Evolutionary conservation across 92 coral and sea anemone genomes (phyloP), one percentile per base, ranked within the genome.

Genomic region (Porites lobata): DNA sequence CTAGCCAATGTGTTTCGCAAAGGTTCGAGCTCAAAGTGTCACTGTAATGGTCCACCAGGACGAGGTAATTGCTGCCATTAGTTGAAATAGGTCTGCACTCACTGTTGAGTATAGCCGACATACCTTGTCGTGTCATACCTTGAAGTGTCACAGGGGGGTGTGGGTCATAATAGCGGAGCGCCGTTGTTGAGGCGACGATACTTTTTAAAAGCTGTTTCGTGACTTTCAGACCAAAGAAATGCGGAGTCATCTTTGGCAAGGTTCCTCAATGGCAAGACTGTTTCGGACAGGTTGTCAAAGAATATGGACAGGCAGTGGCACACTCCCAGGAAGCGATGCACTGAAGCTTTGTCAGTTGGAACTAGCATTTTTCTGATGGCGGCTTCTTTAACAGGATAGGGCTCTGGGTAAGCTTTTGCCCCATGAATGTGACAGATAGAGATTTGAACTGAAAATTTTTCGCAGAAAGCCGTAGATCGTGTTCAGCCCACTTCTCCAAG

Each of bases 241-340:
- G 3, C 18, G 26, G 72, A 59, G 54, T 20, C 71, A 12, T 24
- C 71, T 17, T 18, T 52, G 1, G n/a, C 50, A 6, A 81, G 17
- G 15, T 18, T 8, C 43, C 65, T 71, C 52, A 52, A 14, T 67
- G 65, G 75, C 20, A 65, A 11, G 20, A 65, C 76, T 51, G 68
- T 81, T 81, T 68, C 15, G 14, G 85, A 47, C 65, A 81, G 13
- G 26, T 69, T 72, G 19, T 57, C 51, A 3, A 79, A 83, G 62
- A 89, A 89, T 66, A 82, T 83, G 53, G 50, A 13, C 29, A 89
- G 12, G 85, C 82, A 89, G 3, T 89, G 89, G 82, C 85, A 83
- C 89, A 83, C 76, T 15, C 85, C 92, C 58, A 89, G 69, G 50
- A 89, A 83, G 29, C 82, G 76, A 14, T 75, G 92, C 32, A 80